Evolutionary conservation across 2,113 vertebrate species (phyloP).

Genomic region (Seriola rivoliana): DNA sequence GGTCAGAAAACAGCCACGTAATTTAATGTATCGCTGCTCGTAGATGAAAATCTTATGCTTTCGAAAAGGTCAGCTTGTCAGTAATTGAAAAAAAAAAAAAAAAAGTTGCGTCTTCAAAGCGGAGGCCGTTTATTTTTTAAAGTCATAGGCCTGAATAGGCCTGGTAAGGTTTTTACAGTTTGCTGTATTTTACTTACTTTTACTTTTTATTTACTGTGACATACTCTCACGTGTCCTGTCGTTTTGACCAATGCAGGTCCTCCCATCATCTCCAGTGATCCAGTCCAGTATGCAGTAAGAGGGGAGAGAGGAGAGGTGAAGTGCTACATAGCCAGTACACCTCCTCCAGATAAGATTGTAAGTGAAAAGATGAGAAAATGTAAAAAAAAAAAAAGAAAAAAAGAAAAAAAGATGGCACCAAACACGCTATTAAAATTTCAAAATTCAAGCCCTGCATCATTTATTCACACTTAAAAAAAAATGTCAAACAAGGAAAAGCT

Average conservation of each 20-base stretch:
- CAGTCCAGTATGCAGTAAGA: constrained; percentile 93
- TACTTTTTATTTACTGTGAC: too few species aligned
- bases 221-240: background rate
- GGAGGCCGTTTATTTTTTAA: constrained; percentile 26
- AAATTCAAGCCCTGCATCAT: constrained; percentile 19
- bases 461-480: constrained; percentile 32
- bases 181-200: background rate
- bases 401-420: background rate
- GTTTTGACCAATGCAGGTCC: constrained; percentile 85
- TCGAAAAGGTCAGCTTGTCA: constrained; percentile 32
- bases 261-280: constrained; percentile 98
- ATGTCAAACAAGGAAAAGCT: constrained; percentile 32
- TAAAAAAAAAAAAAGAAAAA: background rate
- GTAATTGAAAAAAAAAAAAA: constrained; percentile 18
- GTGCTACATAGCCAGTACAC: constrained; percentile 97
- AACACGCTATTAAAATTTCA: background rate
- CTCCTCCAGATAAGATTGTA: constrained; percentile 96
- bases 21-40: constrained; percentile 22
- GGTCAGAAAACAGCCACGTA: constrained; percentile 83
- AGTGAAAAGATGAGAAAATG: constrained; percentile 77
- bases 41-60: constrained; percentile 23
- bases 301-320: constrained; percentile 98
- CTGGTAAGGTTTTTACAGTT: background rate
- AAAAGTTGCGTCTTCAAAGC: background rate
- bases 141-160: constrained; percentile 1